These are phyloP conservation scores for Lordiphosa andalusiaca DNA, from an alignment of 2,888 invertebrate species.

Conservation along the genomic window DNA sequence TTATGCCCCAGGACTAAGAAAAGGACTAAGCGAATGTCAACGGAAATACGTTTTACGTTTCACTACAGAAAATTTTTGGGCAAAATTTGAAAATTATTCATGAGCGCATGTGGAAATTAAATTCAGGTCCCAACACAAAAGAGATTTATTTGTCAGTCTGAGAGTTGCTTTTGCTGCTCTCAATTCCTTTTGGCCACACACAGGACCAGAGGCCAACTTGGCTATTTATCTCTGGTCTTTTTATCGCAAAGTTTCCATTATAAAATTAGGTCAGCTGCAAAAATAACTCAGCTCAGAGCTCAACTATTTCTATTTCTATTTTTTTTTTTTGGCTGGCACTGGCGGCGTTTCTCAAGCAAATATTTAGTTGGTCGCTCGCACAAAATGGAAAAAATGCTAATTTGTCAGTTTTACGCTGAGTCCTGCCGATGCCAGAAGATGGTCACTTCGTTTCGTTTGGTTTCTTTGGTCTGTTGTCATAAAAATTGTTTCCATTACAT, in stretches of 20 bases:
- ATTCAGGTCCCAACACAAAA: slow-evolving; percentile 75
- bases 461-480: slow-evolving; percentile 56
- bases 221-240: slow-evolving; percentile 64
- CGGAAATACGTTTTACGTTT: slow-evolving; percentile 73
- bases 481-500: slow-evolving; percentile 76
- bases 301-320: slow-evolving; percentile 53
- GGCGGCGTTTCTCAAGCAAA: slow-evolving; percentile 45
- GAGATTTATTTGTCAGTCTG: slow-evolving; percentile 73
- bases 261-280: slow-evolving; percentile 78
- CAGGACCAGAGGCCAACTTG: slow-evolving; percentile 37
- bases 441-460: slow-evolving; percentile 22
- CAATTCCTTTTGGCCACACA: slow-evolving; percentile 5
- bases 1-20: slow-evolving; percentile 39
- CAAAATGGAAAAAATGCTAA: slow-evolving; percentile 73
- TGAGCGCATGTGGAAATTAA: slow-evolving; percentile 76
- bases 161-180: slow-evolving; percentile 34
- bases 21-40: slow-evolving; percentile 33
- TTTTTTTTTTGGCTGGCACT: slow-evolving; percentile 11
- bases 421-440: slow-evolving; percentile 24
- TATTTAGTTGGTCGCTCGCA: slow-evolving; percentile 65
- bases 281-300: slow-evolving; percentile 65
- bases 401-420: slow-evolving; percentile 72
- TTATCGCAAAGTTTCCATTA: slow-evolving; percentile 76
- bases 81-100: slow-evolving; percentile 78
- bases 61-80: slow-evolving; percentile 55